These are phyloP conservation scores for Ylistrum balloti DNA, from an alignment of 1,140 invertebrate genomes.

Conservation along the genomic window DNA sequence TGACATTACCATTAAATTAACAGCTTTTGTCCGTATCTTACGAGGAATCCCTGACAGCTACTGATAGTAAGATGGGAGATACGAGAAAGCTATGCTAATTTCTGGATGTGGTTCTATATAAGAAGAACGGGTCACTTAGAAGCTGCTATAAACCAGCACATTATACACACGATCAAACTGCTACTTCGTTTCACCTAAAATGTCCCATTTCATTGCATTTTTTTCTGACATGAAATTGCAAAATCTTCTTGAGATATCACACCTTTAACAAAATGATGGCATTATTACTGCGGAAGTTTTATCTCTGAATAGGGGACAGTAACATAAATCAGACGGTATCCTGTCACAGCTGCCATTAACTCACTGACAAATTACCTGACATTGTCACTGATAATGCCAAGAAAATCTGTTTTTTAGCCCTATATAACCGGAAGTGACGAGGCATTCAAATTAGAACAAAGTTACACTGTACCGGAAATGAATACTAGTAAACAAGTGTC, in stretches of 20 bases:
- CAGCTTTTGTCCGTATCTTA: neutral
- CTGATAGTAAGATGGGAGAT: neutral
- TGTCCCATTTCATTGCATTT: neutral
- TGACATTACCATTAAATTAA: conserved; percentile 25
- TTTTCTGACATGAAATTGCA: neutral
- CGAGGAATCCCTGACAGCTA: neutral
- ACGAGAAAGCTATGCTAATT: conserved; percentile 29
- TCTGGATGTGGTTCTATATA: neutral
- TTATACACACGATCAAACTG: neutral
- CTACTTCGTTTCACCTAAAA: neutral
- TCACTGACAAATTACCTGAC: too few species aligned
- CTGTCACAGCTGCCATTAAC: neutral
- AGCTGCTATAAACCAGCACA: neutral
- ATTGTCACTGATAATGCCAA: too few species aligned
- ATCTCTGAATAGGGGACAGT: neutral
- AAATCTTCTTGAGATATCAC: neutral
- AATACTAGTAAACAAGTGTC: neutral
- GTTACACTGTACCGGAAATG: neutral
- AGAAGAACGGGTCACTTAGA: neutral
- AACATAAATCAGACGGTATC: neutral
- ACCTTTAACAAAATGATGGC: neutral
- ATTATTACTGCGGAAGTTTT: neutral
- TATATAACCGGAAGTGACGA: neutral
- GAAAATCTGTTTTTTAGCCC: neutral
- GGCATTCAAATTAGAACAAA: neutral